These are phyloP conservation scores for Ostrea edulis DNA, from an alignment of 1,140 invertebrate species.

Conservation along the genomic window DNA sequence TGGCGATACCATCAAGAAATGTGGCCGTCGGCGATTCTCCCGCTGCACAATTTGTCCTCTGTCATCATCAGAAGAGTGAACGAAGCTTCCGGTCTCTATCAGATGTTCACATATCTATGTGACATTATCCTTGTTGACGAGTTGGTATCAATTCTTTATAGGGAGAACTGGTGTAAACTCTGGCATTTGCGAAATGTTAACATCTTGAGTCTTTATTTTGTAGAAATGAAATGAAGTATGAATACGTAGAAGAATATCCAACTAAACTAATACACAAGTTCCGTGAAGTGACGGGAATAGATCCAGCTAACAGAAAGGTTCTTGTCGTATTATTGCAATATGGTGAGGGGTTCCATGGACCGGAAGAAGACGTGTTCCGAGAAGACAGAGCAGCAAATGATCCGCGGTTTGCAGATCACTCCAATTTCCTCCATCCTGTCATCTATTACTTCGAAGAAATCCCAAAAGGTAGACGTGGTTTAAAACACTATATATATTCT, in stretches of 20 bases:
- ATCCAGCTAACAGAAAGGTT: slow-evolving; percentile 57
- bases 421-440: slow-evolving; percentile 80
- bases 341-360: slow-evolving; percentile 77
- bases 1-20: slow-evolving; percentile 68
- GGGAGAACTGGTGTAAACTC: neutral
- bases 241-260: slow-evolving; percentile 77
- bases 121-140: slow-evolving; percentile 64
- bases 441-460: slow-evolving; percentile 76
- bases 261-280: slow-evolving; percentile 73
- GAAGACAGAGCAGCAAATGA: slow-evolving; percentile 74
- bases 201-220: neutral
- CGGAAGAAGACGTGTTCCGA: slow-evolving; percentile 78
- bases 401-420: slow-evolving; percentile 73
- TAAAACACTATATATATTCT: neutral
- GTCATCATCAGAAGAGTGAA: slow-evolving; percentile 76
- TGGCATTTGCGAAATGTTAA: neutral
- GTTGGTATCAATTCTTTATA: slow-evolving; percentile 59
- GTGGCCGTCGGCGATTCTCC: slow-evolving; percentile 70
- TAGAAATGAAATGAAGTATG: slow-evolving; percentile 63
- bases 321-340: slow-evolving; percentile 78
- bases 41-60: slow-evolving; percentile 64
- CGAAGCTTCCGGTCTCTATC: slow-evolving; percentile 78
- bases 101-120: slow-evolving; percentile 75
- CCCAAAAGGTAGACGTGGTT: slow-evolving; percentile 68
- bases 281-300: slow-evolving; percentile 69